A percentile compares a stretch with the other conserved stretches of the same genome.
Evolutionary conservation across 2,888 invertebrate species (phyloP).

Genomic region (Ochlodes sylvanus): DNA sequence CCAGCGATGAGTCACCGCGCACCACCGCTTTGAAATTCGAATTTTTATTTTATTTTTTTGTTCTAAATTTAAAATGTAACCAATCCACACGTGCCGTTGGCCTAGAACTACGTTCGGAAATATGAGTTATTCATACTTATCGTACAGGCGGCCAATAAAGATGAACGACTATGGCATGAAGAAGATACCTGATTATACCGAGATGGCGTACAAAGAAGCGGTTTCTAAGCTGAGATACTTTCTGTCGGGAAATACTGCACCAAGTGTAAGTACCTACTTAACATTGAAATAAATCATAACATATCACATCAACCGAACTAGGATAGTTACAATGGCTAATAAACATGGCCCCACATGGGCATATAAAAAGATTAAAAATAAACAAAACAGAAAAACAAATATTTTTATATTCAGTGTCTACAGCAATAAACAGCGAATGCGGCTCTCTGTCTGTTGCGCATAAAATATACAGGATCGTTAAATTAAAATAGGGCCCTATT

Average conservation of each 20-base stretch:
- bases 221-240: slow-evolving; percentile 91
- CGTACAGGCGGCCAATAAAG: slow-evolving; percentile 74
- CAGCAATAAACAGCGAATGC: too few species aligned
- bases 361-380: too few species aligned
- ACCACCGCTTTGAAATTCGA: slow-evolving; percentile 55
- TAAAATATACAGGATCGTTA: too few species aligned
- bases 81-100: not conserved
- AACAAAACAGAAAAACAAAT: too few species aligned
- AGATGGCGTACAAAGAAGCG: slow-evolving; percentile 93
- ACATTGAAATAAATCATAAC: too few species aligned
- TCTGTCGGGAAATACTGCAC: slow-evolving; percentile 90
- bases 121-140: slow-evolving; percentile 61
- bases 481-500: too few species aligned
- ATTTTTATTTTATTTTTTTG: slow-evolving; percentile 47
- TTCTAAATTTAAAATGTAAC: slow-evolving; percentile 54
- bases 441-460: too few species aligned
- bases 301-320: too few species aligned
- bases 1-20: slow-evolving; percentile 69
- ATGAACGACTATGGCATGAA: slow-evolving; percentile 81
- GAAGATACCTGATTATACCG: slow-evolving; percentile 91
- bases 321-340: too few species aligned
- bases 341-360: too few species aligned
- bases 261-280: slow-evolving; percentile 80
- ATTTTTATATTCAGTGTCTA: too few species aligned
- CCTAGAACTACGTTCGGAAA: slow-evolving; percentile 31